Evolutionary conservation across 2,797 vertebrate species (phyloP), one percentile per base, ranked within the genome.

Genomic region (Acipenser transmontanus): DNA sequence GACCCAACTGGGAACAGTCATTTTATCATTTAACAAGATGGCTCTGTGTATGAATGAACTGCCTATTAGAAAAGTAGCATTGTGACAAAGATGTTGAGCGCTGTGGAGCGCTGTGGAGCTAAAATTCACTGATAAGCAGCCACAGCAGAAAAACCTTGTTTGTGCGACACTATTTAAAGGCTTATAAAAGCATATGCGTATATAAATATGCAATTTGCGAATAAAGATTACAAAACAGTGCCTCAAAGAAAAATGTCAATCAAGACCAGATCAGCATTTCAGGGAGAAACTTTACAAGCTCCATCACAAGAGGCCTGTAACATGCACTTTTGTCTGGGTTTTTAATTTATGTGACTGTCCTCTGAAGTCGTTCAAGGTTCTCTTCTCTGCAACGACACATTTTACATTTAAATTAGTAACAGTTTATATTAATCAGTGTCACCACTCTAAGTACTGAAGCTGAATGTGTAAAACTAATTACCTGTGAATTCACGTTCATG

Each of bases 391-490:
- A 69, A 78, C 48, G 61, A 71, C n/a, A 49, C 20, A 72, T 65
- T 78, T 77, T 67, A 50, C 67, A 74, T 70, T 74, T 67, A 72
- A 82, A 74, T 75, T 76, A 70, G 70, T 67, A 73, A 69, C 65
- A 69, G 14, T 77, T 82, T 72, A 70, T 82, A 81, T 81, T 81
- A 85, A 85, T 88, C 80, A 83, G 64, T 34, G 10, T 49, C 73
- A 72, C 59, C n/a, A 34, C 77, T 75, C 73, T 67, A 71, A 64
- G 9, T 70, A 59, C n/a, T 56, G 17, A 6, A 72, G 64, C 67
- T 5, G 56, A 12, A 50, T 65, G 77, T 70, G 76, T 84, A 82
- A 83, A 91, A 79, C 78, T 80, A 85, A 87, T 86, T 81, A 82
- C 74, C 76, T 81, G 72, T 67, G 81, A 74, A 82, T 77, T 64